Base-by-base conservation (phyloP, 2,888 invertebrate species). In the Embidobia sp. region DNA sequence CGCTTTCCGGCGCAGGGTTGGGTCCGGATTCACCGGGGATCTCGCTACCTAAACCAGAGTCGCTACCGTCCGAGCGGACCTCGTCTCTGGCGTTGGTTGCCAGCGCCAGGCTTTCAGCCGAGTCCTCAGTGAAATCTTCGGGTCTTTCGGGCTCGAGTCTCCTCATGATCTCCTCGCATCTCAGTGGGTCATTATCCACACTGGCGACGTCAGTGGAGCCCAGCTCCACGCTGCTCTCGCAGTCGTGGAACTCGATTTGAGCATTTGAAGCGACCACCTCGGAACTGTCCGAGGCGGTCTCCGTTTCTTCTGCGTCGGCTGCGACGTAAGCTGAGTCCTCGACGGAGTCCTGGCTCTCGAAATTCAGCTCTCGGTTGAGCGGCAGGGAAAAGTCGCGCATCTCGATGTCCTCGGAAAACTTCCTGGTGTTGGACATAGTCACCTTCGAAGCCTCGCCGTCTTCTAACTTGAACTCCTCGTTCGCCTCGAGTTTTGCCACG, bases 41-140 rank as follows among this genome's bases (percentile, higher is more conserved):
- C 90, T 96, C 96, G 27, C 94, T 94, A 3, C 96, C 96, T 22
- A 96, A 89, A 0, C 96, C 96, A 0, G 95, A 96, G 89, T 96
- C 96, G 55, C 96, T 96, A 5, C 95, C 95, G 85, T 96, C 95
- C 35, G 95, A 95, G 61, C 95, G 92, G 1, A 89, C 89, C 55
- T 89, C 89, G 59, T 89, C 89, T 44, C 87, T 80, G 1, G 83
- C 83, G 5, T 87, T 86, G 0, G 87, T 81, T 0, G 85, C 85
- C 4, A 89, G 78, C 0, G 88, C 82, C 13, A 89, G 69, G 33
- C 89, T 88, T 63, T 88, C 88, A 0, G 89, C 89, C 0, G 89
- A 89, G 48, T 89, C 89, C 55, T 89, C 89, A 7, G 87, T 89
- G 40, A 87, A 88, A 13, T 87, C 81, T 49, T 88, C 87, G 6